Evolutionary conservation across 2,113 vertebrate species (phyloP).

Genomic region (Brachypteracias leptosomus): DNA sequence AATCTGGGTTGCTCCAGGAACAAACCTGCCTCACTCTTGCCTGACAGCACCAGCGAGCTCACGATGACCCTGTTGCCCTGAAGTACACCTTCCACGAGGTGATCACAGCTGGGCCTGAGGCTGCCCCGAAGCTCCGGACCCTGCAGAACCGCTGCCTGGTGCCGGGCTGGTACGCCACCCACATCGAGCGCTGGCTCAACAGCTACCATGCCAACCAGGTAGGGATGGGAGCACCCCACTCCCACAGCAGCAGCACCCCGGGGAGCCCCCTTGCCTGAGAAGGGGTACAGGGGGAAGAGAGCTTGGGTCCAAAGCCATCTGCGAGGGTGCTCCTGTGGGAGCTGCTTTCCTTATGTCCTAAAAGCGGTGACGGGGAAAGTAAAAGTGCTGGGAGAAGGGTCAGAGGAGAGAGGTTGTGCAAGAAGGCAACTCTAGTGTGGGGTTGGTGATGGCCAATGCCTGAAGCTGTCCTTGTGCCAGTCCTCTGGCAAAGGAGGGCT

Average conservation of each 20-base stretch:
- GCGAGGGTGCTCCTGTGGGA: accelerated
- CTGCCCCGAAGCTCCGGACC: conserved; percentile 80
- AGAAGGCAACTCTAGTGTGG: not conserved
- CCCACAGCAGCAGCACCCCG: accelerated
- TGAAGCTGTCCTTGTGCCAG: not conserved
- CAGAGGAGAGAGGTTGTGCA: not conserved
- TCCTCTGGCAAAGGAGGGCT: not conserved
- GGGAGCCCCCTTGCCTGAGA: not conserved
- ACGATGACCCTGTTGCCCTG: conserved; percentile 88
- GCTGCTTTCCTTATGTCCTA: not conserved
- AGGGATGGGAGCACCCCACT: not conserved
- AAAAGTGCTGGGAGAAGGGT: not conserved
- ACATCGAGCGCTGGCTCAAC: conserved; percentile 90
- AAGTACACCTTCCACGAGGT: conserved; percentile 95
- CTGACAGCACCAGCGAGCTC: conserved; percentile 92
- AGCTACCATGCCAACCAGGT: conserved; percentile 94
- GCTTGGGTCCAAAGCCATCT: not conserved
- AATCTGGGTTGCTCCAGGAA: not conserved
- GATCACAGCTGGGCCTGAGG: conserved; percentile 84
- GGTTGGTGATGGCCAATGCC: not conserved
- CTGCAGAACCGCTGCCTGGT: conserved; percentile 94
- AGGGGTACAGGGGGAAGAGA: not conserved
- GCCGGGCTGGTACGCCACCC: conserved; percentile 91
- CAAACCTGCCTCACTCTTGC: not conserved
- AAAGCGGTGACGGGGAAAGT: accelerated